Percentiles rank a stretch among this genome's conserved stretches.
These are phyloP conservation scores for Onychorhynchus coronatus DNA, from an alignment of 2,113 vertebrate species.

Conservation along the genomic window DNA sequence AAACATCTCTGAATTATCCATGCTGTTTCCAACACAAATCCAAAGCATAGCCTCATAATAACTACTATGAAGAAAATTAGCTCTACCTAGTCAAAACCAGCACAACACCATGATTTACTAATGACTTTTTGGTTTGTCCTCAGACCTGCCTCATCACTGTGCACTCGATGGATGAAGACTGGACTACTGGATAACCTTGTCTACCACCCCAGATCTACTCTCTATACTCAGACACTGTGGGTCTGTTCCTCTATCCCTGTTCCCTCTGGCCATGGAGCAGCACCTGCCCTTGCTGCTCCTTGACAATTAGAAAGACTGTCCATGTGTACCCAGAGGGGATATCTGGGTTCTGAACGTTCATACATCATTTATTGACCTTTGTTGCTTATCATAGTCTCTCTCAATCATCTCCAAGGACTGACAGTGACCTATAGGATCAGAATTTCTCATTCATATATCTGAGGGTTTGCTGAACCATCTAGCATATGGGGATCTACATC, in stretches of 20 bases:
- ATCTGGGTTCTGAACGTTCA: background rate
- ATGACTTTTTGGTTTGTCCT: background rate
- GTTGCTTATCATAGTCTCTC: background rate
- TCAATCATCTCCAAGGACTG: background rate
- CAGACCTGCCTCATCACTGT: background rate
- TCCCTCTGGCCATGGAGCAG: background rate
- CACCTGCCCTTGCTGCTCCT: background rate
- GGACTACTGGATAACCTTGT: background rate
- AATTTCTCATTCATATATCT: background rate
- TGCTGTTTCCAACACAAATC: background rate
- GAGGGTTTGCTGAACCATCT: background rate
- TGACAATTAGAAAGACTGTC: background rate
- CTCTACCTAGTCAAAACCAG: background rate
- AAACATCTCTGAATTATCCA: background rate
- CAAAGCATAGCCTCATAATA: background rate
- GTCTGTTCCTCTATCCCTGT: background rate
- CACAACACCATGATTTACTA: background rate
- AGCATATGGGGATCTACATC: background rate
- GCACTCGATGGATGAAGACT: background rate
- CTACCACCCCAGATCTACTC: background rate
- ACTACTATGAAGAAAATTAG: background rate
- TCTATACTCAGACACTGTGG: background rate
- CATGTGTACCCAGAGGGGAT: background rate
- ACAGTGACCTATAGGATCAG: background rate
- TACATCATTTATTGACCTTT: background rate